Evolutionary conservation across 2,888 invertebrate genomes (phyloP).

Genomic region (Drosophila formosana): DNA sequence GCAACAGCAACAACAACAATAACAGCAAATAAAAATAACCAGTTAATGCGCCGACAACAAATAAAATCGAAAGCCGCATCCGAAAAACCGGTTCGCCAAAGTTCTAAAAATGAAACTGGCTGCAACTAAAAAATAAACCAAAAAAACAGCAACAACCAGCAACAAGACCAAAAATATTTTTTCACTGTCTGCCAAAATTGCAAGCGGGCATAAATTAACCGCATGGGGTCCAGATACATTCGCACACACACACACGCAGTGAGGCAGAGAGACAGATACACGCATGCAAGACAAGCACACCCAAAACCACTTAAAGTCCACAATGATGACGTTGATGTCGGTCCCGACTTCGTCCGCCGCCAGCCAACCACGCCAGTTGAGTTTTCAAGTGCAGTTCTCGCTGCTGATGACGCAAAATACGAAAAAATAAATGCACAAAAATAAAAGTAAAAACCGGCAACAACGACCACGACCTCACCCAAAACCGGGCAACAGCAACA

Average conservation of each 20-base stretch:
- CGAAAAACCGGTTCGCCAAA: constrained; percentile 77
- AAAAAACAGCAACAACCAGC: constrained; percentile 15
- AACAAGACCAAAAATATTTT: constrained; percentile 77
- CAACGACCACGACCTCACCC: constrained; percentile 77
- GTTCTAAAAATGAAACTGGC: constrained; percentile 81
- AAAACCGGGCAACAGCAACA: constrained; percentile 56
- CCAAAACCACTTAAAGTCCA: constrained; percentile 78
- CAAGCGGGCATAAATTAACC: constrained; percentile 76
- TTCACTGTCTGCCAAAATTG: constrained; percentile 81
- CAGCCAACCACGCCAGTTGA: constrained; percentile 75
- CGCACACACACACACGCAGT: constrained; percentile 33
- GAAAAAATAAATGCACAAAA: neutral
- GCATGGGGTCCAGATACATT: constrained; percentile 77
- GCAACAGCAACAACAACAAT: constrained; percentile 48
- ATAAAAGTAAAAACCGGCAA: constrained; percentile 70
- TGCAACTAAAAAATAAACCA: constrained; percentile 38
- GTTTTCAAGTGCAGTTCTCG: constrained; percentile 78
- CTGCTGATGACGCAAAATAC: constrained; percentile 71
- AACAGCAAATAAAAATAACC: constrained; percentile 61
- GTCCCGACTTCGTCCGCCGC: constrained; percentile 38
- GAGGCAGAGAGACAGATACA: constrained; percentile 40
- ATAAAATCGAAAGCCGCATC: constrained; percentile 79
- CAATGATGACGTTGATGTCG: constrained; percentile 80
- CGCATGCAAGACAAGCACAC: constrained; percentile 70
- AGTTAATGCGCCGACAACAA: constrained; percentile 77